Conservation (phyloP, 2,888 invertebrate species). For the Erebia epiphron region DNA sequence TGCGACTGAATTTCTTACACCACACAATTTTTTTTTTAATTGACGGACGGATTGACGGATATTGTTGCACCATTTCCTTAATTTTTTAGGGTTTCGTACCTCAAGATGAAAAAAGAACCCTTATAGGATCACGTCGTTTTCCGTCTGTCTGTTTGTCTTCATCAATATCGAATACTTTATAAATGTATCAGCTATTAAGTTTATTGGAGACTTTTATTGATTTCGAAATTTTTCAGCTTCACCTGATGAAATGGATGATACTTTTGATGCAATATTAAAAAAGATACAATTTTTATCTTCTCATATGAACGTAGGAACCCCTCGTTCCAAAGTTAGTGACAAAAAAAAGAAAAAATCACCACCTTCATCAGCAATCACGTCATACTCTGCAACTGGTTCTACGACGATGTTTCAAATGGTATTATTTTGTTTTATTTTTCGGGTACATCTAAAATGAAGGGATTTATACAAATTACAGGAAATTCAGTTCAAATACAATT, state of each 20-base stretch:
- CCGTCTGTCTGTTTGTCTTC: too few relatives aligned
- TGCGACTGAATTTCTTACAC: too few relatives aligned
- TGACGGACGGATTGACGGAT: too few relatives aligned
- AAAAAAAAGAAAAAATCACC: conserved; percentile 66
- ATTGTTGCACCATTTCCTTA: too few relatives aligned
- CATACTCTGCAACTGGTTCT: conserved; percentile 62
- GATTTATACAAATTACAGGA: too few relatives aligned
- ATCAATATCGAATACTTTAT: too few relatives aligned
- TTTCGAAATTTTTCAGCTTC: conserved; percentile 36
- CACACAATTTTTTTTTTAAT: too few relatives aligned
- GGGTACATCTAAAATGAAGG: background rate
- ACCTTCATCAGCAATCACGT: conserved; percentile 51
- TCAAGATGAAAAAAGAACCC: too few relatives aligned
- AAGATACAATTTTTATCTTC: conserved; percentile 61
- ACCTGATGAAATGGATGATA: conserved; percentile 55
- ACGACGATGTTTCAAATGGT: conserved; percentile 71
- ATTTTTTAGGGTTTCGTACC: too few relatives aligned
- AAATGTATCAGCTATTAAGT: too few relatives aligned
- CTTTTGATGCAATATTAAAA: conserved; percentile 59
- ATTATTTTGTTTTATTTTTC: conserved; percentile 13
- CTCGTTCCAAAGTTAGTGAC: conserved; percentile 65
- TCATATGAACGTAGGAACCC: conserved; percentile 58
- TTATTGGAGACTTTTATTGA: background rate
- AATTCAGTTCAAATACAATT: background rate
- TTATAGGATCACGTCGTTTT: too few relatives aligned